Evolutionary conservation across 2,888 invertebrate genomes (phyloP), one percentile per base, ranked within the genome.

Genomic region (Apotomis betuletana): DNA sequence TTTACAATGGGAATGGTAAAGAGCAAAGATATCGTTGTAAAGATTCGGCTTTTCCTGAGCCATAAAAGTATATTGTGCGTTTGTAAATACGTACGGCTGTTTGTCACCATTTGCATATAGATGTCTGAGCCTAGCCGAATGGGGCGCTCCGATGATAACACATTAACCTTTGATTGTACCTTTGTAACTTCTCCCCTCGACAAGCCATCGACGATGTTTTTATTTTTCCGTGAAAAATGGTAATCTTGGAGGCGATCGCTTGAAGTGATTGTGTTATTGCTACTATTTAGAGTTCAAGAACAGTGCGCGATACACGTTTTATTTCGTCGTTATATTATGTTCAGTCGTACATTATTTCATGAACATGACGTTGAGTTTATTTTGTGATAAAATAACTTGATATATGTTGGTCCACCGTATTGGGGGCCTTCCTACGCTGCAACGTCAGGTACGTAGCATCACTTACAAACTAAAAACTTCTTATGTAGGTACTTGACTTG

Each of bases 11-110:
- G 15, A 54, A 8, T n/a, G 49, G n/a, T n/a, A 13, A n/a, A 27
- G 3, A 65, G 75, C 44, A 76, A 61, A 13, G 49, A 49, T 77
- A 79, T 74, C 36, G 67, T 85, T 80, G 86, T 78, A 77, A 79
- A 82, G 79, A 84, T 84, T 87, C 82, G 87, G 86, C 88, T 90
- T 90, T 90, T 90, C 90, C 87, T 88, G 85, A 81, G 83, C 87
- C 88, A 90, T 92, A 91, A 92, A 92, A 92, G 86, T 92, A 92
- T 92, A 92, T 92, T 90, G 91, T 91, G 91, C 91, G 91, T 90
- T 87, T 87, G 90, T 90, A 89, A 90, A 91, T 86, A 89, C 85
- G 85, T 81, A 83, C 83, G 89, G 84, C 88, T 90, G 90, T 91
- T 92, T 92, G 92, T 91, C 91, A 90, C 89, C 87, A 91, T 92